A percentile compares a stretch with the other conserved stretches of the same genome.
phyloP scores from a whole-genome alignment of 2,113 vertebrate species.

The Carassius auratus region DNA sequence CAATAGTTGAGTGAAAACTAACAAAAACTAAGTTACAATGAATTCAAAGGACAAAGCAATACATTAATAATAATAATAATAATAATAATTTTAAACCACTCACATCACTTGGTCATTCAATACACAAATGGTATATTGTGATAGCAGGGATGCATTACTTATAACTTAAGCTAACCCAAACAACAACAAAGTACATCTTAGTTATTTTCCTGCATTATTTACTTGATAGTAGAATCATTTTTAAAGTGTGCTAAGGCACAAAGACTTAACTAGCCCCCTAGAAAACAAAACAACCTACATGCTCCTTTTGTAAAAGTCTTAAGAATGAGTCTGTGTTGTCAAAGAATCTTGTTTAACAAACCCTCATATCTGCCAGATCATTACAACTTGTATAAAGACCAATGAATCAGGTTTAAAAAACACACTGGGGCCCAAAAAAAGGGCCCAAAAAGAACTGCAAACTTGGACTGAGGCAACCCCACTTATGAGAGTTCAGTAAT shows the following conservation, averaged over 20 bases:
- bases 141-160: neutral
- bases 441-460: neutral
- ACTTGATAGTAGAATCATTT: neutral
- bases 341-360: conserved; percentile 5
- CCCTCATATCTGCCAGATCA: neutral
- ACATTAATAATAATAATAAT: neutral
- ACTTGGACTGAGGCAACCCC: neutral
- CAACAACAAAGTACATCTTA: neutral
- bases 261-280: neutral
- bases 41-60: neutral
- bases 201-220: neutral
- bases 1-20: neutral
- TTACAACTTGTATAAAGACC: neutral
- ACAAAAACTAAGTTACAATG: neutral
- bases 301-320: neutral
- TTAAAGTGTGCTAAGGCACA: neutral
- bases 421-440: neutral
- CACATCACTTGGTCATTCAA: neutral
- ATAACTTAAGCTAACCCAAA: neutral
- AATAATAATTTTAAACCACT: neutral
- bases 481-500: neutral
- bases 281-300: neutral
- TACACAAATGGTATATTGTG: neutral
- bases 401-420: neutral
- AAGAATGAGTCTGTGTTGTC: conserved; percentile 1